Base-by-base conservation (phyloP, 2,797 vertebrate genomes). In the Melanotaenia nigrans region DNA sequence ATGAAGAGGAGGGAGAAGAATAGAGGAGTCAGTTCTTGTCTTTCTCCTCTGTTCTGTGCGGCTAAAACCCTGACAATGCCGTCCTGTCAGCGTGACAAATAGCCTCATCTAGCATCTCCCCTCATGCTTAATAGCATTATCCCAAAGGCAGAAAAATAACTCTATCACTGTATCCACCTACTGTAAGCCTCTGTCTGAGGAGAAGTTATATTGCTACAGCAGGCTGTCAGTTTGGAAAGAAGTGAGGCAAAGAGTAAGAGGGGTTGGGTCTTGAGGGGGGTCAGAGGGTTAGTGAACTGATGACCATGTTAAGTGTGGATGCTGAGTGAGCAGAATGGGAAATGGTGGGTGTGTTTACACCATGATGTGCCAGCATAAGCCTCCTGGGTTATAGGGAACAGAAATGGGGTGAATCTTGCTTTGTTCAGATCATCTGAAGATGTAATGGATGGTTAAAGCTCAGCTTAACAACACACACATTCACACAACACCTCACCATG, bases 51-150 rank as follows among this genome's bases (percentile, higher is more conserved):
- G 78, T 90, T 91, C 61, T 71, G 75, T 71, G 79, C 72, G 40
- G 84, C 89, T 92, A 88, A 92, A 92, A 88, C 86, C 90, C 89
- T 89, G 90, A 93, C 91, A 93, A 91, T 89, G 91, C 82, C 62
- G 40, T 88, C 85, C 92, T 92, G 92, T 93, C 94, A 92, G 82
- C 11, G 63, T 94, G 92, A 94, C 91, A 92, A 91, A 93, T 92
- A 83, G 89, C 86, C 88, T 90, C 91, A 92, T 93, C 91, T 85
- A 89, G 79, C 89, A 87, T 90, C 87, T 87, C 89, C 78, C 83
- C 89, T 90, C 86, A 78, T 86, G 86, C 89, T 88, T 92, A 93
- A 93, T 92, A 92, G 91, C 87, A 91, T 93, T 94, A 93, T 90
- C 86, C 88, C 88, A 76, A 82, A 82, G 64, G 85, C 82, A 79